Evolutionary conservation across 2,113 vertebrate species (phyloP), one percentile per base, ranked within the genome.

Genomic region (Butorides virescens): DNA sequence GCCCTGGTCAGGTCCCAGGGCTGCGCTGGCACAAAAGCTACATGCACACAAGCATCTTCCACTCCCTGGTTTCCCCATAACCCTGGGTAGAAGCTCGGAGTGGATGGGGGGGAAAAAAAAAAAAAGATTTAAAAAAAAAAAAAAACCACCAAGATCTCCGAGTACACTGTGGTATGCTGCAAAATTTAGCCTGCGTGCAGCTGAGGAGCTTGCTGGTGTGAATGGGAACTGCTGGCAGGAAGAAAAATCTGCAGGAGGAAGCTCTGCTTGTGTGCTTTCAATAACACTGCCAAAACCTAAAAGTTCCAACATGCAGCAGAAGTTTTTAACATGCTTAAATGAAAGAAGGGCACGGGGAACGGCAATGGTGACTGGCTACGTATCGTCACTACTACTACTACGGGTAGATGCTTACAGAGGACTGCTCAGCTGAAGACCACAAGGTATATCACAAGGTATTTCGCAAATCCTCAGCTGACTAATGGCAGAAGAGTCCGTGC

Each of bases 381-480:
- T 44, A 59, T 70, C 44, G 44, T 83, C 59, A n/a, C 44, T 78
- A 44, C 73, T 78, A 44, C 73, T 65, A 7, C 76, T 62, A 44
- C 19, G 44, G 16, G 86, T 65, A 74, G 86, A 74, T 50, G 72
- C 56, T 92, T 59, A 5, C 15, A 84, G 79, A 92, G 80, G 59
- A 79, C 66, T 62, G 50, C 9, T 90, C 39, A 23, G 89, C 83
- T 93, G 80, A 93, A 78, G 83, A 95, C 44, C 86, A 85, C 95
- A 73, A 84, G 70, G 76, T 79, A 32, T 68, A 79, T 65, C 93
- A 88, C 90, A 76, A 96, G 94, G 79, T 93, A 82, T 83, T 96
- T 97, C 84, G 92, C 94, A 97, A 95, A 85, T 79, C 95, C 62
- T 97, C 95, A 94, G 73, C 83, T 78, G 93, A 85, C 94, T 96